Percentiles rank a stretch among this genome's conserved stretches.
Evolutionary conservation across 2,888 invertebrate species (phyloP).

Genomic region (Ectemnius lituratus): DNA sequence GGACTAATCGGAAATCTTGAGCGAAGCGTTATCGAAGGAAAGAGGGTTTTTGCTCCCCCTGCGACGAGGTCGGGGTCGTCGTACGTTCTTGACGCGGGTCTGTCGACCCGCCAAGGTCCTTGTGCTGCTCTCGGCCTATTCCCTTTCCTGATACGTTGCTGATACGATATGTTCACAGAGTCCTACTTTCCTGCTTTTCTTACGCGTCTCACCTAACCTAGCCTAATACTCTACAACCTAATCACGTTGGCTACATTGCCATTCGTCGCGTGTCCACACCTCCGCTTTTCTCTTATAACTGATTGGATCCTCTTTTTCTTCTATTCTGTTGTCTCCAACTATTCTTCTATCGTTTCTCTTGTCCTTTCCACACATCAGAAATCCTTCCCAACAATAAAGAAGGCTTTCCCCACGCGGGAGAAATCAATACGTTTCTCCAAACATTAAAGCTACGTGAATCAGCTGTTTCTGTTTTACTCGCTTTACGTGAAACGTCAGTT

Average conservation of each 20-base stretch:
- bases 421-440: slow-evolving; percentile 62
- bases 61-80: slow-evolving; percentile 72
- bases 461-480: slow-evolving; percentile 54
- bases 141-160: slow-evolving; percentile 28
- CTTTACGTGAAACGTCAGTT: background rate
- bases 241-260: slow-evolving; percentile 22
- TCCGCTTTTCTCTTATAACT: background rate
- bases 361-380: background rate
- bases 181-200: slow-evolving; percentile 10
- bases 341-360: background rate
- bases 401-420: slow-evolving; percentile 36
- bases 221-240: slow-evolving; percentile 38
- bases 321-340: background rate
- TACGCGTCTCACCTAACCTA: slow-evolving; percentile 10
- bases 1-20: slow-evolving; percentile 1
- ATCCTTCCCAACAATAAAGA: slow-evolving; percentile 13
- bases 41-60: slow-evolving; percentile 49
- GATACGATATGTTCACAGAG: slow-evolving; percentile 21
- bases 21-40: slow-evolving; percentile 2
- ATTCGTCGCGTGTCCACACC: slow-evolving; percentile 7
- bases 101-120: slow-evolving; percentile 75
- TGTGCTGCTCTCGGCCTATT: slow-evolving; percentile 53
- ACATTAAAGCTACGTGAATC: slow-evolving; percentile 53
- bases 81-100: slow-evolving; percentile 75
- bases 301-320: background rate